Evolutionary conservation across 1,140 invertebrate species (phyloP).

Genomic region (Himalopsyche phryganea): DNA sequence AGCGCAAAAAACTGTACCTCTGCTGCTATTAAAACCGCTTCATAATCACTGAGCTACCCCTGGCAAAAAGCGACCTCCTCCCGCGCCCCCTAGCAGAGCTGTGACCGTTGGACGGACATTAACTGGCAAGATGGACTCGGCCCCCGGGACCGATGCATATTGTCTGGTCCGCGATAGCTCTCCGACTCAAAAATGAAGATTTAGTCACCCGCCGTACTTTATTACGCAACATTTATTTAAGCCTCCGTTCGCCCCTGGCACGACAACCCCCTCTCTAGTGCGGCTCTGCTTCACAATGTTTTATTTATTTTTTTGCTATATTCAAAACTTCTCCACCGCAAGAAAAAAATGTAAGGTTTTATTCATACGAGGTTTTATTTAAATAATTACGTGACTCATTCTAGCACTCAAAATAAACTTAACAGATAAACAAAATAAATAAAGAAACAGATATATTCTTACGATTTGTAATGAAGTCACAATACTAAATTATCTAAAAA

Average conservation of each 20-base stretch:
- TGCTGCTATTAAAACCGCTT: not conserved
- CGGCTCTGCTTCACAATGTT: not conserved
- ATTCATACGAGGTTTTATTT: too few relatives aligned
- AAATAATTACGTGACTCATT: too few relatives aligned
- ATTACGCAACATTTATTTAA: constrained; percentile 34
- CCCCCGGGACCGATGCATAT: constrained; percentile 35
- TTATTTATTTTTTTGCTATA: too few relatives aligned
- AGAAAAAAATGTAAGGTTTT: too few relatives aligned
- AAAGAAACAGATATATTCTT: too few relatives aligned
- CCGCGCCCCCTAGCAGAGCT: constrained; percentile 7
- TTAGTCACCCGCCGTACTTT: constrained; percentile 33
- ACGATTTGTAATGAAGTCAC: too few relatives aligned
- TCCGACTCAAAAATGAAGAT: constrained; percentile 33
- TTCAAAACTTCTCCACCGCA: too few relatives aligned
- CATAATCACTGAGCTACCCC: not conserved
- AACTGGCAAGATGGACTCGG: constrained; percentile 32
- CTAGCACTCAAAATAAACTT: too few relatives aligned
- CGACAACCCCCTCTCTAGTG: not conserved
- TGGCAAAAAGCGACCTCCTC: not conserved
- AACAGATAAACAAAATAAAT: too few relatives aligned
- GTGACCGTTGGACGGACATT: constrained; percentile 32
- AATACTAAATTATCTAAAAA: too few relatives aligned
- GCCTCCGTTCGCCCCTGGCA: not conserved
- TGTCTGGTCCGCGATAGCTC: constrained; percentile 17
- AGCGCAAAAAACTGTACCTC: constrained; percentile 11